Conservation (phyloP, 2,113 vertebrate species). For the Lycaon pictus region DNA sequence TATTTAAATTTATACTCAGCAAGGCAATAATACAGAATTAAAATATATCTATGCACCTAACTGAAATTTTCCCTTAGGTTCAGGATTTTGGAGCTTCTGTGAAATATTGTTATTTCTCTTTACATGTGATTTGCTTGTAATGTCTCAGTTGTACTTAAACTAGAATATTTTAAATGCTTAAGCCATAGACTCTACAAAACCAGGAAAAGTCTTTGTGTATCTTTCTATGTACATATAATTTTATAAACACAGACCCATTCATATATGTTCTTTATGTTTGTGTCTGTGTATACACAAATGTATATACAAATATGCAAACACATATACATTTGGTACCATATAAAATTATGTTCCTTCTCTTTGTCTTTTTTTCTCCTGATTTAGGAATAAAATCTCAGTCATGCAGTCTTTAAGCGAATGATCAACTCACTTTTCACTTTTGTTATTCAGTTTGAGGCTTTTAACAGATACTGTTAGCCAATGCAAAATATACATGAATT, state of each 20-base stretch:
- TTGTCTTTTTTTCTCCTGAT: neutral
- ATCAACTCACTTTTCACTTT: conserved; percentile 50
- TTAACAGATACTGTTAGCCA: conserved; percentile 71
- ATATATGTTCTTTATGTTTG: neutral
- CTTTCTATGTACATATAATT: neutral
- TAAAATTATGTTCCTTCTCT: neutral
- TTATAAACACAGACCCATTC: neutral
- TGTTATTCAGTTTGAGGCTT: conserved; percentile 12
- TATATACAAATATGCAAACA: neutral
- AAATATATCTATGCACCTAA: neutral
- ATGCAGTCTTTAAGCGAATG: conserved; percentile 50
- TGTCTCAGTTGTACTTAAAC: conserved; percentile 20
- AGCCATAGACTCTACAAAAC: neutral
- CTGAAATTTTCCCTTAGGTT: neutral
- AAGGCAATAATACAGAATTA: neutral
- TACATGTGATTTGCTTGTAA: neutral
- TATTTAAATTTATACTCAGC: neutral
- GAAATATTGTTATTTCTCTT: neutral
- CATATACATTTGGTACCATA: neutral
- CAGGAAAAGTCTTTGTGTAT: neutral
- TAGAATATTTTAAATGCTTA: conserved; percentile 58
- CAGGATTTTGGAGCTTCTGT: neutral
- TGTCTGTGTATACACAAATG: neutral
- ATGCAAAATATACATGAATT: conserved; percentile 71
- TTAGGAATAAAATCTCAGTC: conserved; percentile 12